A percentile compares a stretch with the other conserved stretches of the same genome.
Conservation (phyloP, 1,140 invertebrate species). For the Ditylenchus dipsaci region DNA sequence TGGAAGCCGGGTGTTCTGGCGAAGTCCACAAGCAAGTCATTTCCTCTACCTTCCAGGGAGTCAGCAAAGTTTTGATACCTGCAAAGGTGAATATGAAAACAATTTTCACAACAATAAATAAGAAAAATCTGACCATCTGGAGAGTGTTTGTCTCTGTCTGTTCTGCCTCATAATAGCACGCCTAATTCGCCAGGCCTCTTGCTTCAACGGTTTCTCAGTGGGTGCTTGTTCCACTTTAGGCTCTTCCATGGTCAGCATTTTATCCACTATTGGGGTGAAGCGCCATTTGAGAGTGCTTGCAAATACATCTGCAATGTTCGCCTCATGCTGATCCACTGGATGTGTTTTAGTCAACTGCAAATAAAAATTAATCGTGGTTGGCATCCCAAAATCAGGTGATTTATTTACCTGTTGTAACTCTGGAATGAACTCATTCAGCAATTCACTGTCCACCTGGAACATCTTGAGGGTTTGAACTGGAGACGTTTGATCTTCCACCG, state of each 20-base stretch:
- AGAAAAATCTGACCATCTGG: conserved; percentile 32
- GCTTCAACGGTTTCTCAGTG: conserved; percentile 30
- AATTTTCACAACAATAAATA: conserved; percentile 15
- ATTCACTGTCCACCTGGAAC: conserved; percentile 22
- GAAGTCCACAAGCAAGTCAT: conserved; percentile 55
- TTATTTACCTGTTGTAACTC: conserved; percentile 16
- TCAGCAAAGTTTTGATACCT: conserved; percentile 56
- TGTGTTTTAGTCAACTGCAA: conserved; percentile 4
- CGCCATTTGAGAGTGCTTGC: not conserved
- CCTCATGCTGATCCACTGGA: conserved; percentile 14
- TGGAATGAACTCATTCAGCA: conserved; percentile 41
- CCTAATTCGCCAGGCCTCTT: conserved; percentile 11
- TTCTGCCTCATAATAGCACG: conserved; percentile 13
- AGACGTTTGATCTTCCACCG: conserved; percentile 15
- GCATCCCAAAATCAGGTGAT: not conserved
- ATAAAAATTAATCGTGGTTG: not conserved
- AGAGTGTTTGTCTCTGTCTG: conserved; percentile 36
- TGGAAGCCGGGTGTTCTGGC: conserved; percentile 49
- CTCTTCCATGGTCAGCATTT: not conserved
- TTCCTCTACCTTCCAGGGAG: conserved; percentile 53
- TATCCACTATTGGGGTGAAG: not conserved
- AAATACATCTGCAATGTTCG: not conserved
- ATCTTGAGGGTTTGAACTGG: conserved; percentile 20
- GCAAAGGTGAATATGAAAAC: not conserved
- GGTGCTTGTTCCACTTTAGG: conserved; percentile 25